Conservation (phyloP, 2,113 vertebrate genomes). For the Hydrochoerus hydrochaeris region DNA sequence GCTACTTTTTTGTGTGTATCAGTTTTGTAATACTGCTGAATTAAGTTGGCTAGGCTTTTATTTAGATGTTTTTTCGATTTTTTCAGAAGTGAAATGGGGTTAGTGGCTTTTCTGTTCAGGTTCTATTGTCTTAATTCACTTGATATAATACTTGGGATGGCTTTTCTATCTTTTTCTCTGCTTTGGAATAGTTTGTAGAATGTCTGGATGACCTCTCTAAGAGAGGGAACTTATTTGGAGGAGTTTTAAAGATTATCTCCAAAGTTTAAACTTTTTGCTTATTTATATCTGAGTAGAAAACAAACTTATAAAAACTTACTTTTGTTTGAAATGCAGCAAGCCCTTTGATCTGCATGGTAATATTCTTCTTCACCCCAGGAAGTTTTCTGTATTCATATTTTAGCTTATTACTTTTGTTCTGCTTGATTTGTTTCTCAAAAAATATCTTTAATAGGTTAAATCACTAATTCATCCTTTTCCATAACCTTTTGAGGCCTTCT, state of each 20-base stretch:
- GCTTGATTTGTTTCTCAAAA: constrained; percentile 49
- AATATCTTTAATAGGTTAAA: constrained; percentile 19
- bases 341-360: not conserved
- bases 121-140: constrained; percentile 47
- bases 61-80: constrained; percentile 8
- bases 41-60: constrained; percentile 27
- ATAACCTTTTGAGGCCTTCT: not conserved
- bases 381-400: constrained; percentile 31
- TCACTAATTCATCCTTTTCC: not conserved
- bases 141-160: not conserved
- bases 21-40: not conserved
- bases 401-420: constrained; percentile 53
- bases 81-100: not conserved
- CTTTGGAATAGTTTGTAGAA: constrained; percentile 2
- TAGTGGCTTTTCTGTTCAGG: not conserved
- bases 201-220: constrained; percentile 25
- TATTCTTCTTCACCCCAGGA: constrained; percentile 12
- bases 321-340: constrained; percentile 51
- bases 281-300: constrained; percentile 38
- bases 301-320: constrained; percentile 60
- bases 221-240: not conserved
- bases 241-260: constrained; percentile 8
- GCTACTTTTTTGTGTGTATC: not conserved
- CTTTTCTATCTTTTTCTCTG: not conserved
- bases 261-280: constrained; percentile 56